A percentile compares a stretch with the other conserved stretches of the same genome.
Evolutionary conservation across 2,888 invertebrate genomes (phyloP).

Genomic region (Brassicogethes aeneus): DNA sequence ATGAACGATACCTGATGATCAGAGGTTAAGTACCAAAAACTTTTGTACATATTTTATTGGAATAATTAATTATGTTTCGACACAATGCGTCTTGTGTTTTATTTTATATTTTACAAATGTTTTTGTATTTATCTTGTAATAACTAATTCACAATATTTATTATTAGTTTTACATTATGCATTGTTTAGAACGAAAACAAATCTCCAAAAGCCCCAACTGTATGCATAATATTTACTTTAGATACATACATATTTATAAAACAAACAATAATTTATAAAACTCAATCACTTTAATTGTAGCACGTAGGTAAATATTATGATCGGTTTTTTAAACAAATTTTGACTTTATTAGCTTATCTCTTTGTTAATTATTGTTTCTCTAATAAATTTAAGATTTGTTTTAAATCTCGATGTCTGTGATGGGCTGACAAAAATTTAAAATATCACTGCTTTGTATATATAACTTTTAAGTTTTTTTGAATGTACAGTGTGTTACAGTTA

Average conservation of each 20-base stretch:
- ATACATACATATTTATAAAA: slow-evolving; percentile 1
- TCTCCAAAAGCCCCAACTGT: slow-evolving; percentile 9
- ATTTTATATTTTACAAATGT: slow-evolving; percentile 11
- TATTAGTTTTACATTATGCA: slow-evolving; percentile 16
- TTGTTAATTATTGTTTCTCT: slow-evolving; percentile 15
- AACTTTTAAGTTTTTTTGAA: slow-evolving; percentile 39
- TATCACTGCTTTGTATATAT: slow-evolving; percentile 39
- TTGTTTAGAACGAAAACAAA: slow-evolving; percentile 13
- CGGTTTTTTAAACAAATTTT: slow-evolving; percentile 22
- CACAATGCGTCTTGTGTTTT: slow-evolving; percentile 20
- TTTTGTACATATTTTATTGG: slow-evolving; percentile 27
- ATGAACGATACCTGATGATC: slow-evolving; percentile 27
- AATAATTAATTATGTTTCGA: slow-evolving; percentile 17
- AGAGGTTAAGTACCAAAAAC: slow-evolving; percentile 29
- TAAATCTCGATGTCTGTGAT: slow-evolving; percentile 27
- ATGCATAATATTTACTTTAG: slow-evolving; percentile 10
- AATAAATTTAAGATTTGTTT: slow-evolving; percentile 24
- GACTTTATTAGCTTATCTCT: slow-evolving; percentile 15
- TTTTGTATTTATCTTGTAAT: slow-evolving; percentile 13
- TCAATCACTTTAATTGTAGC: slow-evolving; percentile 4
- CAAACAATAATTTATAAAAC: slow-evolving; percentile 6
- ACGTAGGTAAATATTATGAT: slow-evolving; percentile 22
- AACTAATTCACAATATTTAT: slow-evolving; percentile 9
- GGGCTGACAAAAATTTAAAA: slow-evolving; percentile 20
- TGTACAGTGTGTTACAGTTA: slow-evolving; percentile 42